Conservation (phyloP, 2,888 invertebrate species). For the Zeuzera pyrina region DNA sequence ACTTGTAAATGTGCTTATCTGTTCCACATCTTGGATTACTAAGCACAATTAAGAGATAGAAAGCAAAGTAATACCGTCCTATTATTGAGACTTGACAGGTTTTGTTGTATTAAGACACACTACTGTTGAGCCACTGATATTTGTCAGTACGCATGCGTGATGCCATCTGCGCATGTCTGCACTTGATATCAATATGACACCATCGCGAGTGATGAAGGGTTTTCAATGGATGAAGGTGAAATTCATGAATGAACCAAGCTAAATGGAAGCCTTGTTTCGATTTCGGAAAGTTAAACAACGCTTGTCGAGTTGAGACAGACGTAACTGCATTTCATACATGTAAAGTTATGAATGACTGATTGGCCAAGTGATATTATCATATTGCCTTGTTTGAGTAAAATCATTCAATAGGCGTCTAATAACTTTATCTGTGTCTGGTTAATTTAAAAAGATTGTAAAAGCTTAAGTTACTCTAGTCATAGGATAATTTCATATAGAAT, state of each 20-base stretch:
- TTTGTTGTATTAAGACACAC: conserved; percentile 36
- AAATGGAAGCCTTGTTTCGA: conserved; percentile 1
- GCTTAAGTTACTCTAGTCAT: too few relatives aligned
- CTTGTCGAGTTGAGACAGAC: too few relatives aligned
- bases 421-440: too few relatives aligned
- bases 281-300: background rate
- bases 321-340: too few relatives aligned
- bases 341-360: too few relatives aligned
- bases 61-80: conserved; percentile 29
- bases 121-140: conserved; percentile 40
- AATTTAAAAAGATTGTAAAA: too few relatives aligned
- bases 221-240: conserved; percentile 52
- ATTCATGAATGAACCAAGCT: conserved; percentile 45
- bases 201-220: conserved; percentile 28
- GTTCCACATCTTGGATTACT: too few relatives aligned
- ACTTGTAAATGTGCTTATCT: too few relatives aligned
- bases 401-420: too few relatives aligned
- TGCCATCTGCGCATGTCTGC: conserved; percentile 38
- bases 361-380: too few relatives aligned
- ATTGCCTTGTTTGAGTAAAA: too few relatives aligned
- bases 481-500: too few relatives aligned
- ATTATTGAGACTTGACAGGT: conserved; percentile 50
- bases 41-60: conserved; percentile 26
- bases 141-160: conserved; percentile 21
- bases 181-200: conserved; percentile 57